Evolutionary conservation across 2,113 vertebrate genomes (phyloP).

Genomic region (Pluvialis apricaria): DNA sequence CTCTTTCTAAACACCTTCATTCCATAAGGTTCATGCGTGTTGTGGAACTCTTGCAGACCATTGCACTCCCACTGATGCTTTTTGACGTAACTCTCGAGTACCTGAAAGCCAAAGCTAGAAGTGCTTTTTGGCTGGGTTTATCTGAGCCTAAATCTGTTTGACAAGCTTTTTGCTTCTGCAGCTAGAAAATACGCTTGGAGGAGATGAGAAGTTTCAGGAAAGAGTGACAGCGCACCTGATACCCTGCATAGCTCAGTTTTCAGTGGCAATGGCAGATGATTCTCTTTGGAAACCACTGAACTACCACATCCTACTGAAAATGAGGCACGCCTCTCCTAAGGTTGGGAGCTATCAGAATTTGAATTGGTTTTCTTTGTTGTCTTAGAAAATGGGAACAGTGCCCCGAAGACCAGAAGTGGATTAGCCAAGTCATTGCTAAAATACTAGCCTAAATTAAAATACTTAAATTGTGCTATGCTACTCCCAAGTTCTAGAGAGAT

Average conservation of each 20-base stretch:
- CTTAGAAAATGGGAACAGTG: neutral
- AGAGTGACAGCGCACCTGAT: constrained; percentile 81
- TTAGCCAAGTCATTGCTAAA: neutral
- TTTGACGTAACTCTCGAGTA: neutral
- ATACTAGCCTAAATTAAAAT: neutral
- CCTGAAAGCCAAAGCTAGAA: neutral
- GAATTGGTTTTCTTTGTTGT: neutral
- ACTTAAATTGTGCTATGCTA: neutral
- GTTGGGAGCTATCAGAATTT: constrained; percentile 57
- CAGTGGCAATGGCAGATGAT: constrained; percentile 88
- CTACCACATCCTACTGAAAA: constrained; percentile 93
- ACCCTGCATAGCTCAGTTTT: constrained; percentile 90
- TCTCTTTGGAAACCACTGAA: constrained; percentile 93
- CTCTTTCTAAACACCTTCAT: neutral
- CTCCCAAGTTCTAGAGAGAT: neutral
- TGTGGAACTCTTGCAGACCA: neutral
- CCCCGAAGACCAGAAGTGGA: neutral
- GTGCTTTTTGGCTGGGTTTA: neutral
- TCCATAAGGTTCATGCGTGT: neutral
- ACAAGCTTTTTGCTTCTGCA: constrained; percentile 46
- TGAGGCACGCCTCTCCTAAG: constrained; percentile 83
- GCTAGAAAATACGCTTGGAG: constrained; percentile 90
- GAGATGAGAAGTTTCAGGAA: constrained; percentile 79
- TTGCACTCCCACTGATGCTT: neutral
- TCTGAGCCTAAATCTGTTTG: neutral